Evolutionary conservation across 2,113 vertebrate species (phyloP), one percentile per base, ranked within the genome.

Genomic region (Xenotilapia leptura): DNA sequence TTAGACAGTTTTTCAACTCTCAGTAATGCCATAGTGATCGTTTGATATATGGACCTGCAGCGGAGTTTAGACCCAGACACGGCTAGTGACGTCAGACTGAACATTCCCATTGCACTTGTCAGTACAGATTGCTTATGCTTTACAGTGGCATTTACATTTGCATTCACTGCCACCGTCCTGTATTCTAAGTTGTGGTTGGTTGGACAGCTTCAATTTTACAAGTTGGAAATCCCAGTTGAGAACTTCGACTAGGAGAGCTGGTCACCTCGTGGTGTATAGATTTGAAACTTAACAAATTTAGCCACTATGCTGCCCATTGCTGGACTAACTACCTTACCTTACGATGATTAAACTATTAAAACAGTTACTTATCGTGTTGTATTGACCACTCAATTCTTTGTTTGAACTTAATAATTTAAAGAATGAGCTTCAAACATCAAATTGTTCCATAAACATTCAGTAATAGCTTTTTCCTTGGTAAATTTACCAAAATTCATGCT

Each of bases 271-370:
- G 38, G 12, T 23, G 38, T 40, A 70, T 4, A 42, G 65, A 70
- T 70, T 23, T 70, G 38, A 73, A 73, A 73, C 65, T 73, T 15
- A 42, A 68, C 13, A 23, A 23, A 45, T 73, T 26, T 45, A 73
- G 5, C 8, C 40, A 45, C 68, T 68, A 40, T 68, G 19, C 11
- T 73, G 13, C 68, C 40, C 68, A 73, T 45, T 73, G 2, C 7
- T 73, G 3, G 21, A 26, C 68, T 23, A 73, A 73, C 21, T 73
- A 73, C 0, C 60, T 33, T n/a, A 38, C 60, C 1, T 1, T 65
- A 38, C 1, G 0, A 70, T 70, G 9, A 42, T 45, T 15, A 45
- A 26, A 73, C 4, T 73, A 17, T 7, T 45, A 26, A 73, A 73
- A 45, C 40, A 73, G 68, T 2, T 47, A 31, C 21, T 23, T 23